Conservation (phyloP, 2,113 vertebrate species). For the Megaptera novaeangliae region DNA sequence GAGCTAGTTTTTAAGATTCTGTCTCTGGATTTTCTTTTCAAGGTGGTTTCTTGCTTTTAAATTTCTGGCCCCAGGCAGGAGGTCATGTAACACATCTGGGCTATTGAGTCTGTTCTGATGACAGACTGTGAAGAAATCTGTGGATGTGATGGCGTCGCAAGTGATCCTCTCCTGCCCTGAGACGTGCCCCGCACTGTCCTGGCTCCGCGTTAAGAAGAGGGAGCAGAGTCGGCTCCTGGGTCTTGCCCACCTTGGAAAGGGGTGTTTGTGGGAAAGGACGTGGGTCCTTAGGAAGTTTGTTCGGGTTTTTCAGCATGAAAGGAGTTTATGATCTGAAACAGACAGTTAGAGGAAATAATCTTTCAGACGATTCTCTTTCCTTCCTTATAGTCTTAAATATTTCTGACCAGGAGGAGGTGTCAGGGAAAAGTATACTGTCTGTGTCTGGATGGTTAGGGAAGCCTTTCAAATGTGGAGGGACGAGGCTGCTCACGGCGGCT, state of each 20-base stretch:
- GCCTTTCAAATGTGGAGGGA: background rate
- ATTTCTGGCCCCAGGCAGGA: background rate
- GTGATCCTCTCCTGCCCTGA: accelerated
- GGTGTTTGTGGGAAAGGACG: background rate
- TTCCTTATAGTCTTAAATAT: background rate
- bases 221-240: accelerated
- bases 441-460: too few relatives aligned
- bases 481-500: background rate
- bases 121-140: accelerated
- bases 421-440: background rate
- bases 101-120: background rate
- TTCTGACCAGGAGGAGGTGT: background rate
- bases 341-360: background rate
- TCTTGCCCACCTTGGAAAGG: background rate
- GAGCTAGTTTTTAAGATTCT: background rate
- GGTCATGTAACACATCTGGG: too few relatives aligned
- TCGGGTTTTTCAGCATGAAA: background rate
- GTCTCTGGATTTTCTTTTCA: background rate
- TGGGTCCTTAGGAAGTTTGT: background rate
- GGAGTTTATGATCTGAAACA: background rate
- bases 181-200: background rate
- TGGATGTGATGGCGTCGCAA: accelerated
- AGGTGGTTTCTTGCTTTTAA: background rate
- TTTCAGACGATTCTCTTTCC: background rate
- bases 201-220: accelerated